Base-by-base conservation (phyloP, 2,888 invertebrate genomes). In the Spisula solida region DNA sequence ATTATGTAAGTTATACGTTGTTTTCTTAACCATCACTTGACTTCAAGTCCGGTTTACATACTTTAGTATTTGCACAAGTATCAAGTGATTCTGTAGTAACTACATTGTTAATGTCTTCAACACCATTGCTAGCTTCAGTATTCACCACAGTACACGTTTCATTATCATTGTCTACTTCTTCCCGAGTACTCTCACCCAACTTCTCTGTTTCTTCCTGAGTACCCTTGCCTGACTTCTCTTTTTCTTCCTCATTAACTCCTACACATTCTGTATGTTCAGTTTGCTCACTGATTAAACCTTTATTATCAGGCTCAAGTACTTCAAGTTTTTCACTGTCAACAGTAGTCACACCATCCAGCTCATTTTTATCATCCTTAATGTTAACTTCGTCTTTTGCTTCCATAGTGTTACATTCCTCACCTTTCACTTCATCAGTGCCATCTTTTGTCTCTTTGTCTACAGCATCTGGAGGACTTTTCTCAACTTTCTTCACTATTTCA, bases 401-500 rank as follows among this genome's bases (percentile, higher is more conserved):
- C n/a, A n/a, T n/a, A n/a, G n/a, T n/a, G n/a, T n/a, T n/a, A 41
- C 41, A 41, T 41, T 41, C 41, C 41, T 18, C 18, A 75, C 18
- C 34, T 31, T 75, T 75, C 5, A 34, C 34, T 75, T 75, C 75
- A 34, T 31, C 14, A 16, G 5, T 55, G 16, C 29, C 51, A 29
- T n/a, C 31, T 31, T 81, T 51, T 12, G 16, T 70, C 0, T 60
- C 60, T 56, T 81, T 34, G 0, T 60, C 31, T 51, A 1, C 60
- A 14, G 41, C 60, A 55, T 60, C 48, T 31, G 48, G 6, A 12
- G 70, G n/a, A 75, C 29, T 34, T 0, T 75, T 25, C 2, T 29
- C 34, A 51, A 75, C 0, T 51, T 34, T 55, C 83, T 91, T 93
- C 4, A 93, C 83, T 75, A 96, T 95, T 96, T 98, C 98, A 90